A percentile compares a stretch with the other conserved stretches of the same genome.
These are phyloP conservation scores for Mnemiopsis leidyi DNA, from an alignment of 37 sponge, comb jelly and placozoan genomes.

Conservation along the genomic window DNA sequence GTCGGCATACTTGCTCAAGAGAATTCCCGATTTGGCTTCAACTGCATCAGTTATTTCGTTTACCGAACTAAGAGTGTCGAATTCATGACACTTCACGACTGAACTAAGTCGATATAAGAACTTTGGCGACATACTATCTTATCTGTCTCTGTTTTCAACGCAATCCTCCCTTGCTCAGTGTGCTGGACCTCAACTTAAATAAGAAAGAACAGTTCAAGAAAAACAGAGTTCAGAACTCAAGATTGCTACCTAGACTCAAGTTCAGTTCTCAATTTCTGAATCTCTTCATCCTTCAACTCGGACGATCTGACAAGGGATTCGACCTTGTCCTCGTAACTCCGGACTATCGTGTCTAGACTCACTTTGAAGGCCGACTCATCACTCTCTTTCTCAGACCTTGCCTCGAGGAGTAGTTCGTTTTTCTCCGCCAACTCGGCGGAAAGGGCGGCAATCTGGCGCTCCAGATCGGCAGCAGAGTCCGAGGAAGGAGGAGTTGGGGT, in stretches of 20 bases:
- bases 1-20: too few relatives aligned
- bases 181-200: background rate
- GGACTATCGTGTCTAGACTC: conserved; percentile 11
- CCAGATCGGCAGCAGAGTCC: background rate
- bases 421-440: background rate
- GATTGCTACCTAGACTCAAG: background rate
- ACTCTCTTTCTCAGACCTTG: background rate
- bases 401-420: background rate
- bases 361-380: conserved; percentile 45
- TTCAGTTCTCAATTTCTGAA: background rate
- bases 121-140: too few relatives aligned
- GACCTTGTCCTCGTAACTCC: conserved; percentile 33
- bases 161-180: too few relatives aligned
- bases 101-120: too few relatives aligned
- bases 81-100: too few relatives aligned
- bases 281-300: conserved; percentile 4
- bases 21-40: too few relatives aligned
- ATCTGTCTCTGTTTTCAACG: too few relatives aligned
- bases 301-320: background rate
- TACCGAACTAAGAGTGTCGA: too few relatives aligned
- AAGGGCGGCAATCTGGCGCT: background rate
- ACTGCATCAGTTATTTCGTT: too few relatives aligned
- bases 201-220: background rate
- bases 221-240: background rate
- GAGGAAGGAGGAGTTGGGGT: background rate